phyloP scores from a whole-genome alignment of 2,888 invertebrate species.

The Diachrysia chrysitis region DNA sequence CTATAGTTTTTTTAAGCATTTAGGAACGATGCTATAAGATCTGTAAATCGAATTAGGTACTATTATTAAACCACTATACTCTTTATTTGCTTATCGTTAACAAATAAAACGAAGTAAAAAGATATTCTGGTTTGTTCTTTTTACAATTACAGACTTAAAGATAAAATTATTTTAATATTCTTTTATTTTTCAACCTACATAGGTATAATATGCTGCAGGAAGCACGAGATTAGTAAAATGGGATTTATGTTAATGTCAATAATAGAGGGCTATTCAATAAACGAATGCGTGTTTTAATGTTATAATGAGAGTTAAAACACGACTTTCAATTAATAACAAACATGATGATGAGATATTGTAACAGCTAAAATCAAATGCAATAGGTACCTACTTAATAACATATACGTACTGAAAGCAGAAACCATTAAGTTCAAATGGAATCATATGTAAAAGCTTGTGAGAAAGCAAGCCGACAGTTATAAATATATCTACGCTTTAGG shows the following conservation, averaged over 20 bases:
- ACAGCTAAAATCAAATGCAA: constrained; percentile 3
- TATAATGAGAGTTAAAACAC: constrained; percentile 26
- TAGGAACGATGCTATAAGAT: too few species aligned
- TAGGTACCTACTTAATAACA: constrained; percentile 6
- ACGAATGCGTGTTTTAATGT: constrained; percentile 37
- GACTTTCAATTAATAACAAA: constrained; percentile 30
- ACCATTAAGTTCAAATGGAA: constrained; percentile 13
- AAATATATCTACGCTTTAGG: constrained; percentile 32
- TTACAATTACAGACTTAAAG: not conserved
- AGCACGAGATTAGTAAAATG: not conserved
- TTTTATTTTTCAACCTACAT: not conserved
- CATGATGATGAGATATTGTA: constrained; percentile 15
- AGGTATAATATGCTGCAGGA: not conserved
- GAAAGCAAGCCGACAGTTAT: constrained; percentile 39
- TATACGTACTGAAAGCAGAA: constrained; percentile 11
- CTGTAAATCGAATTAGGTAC: too few species aligned
- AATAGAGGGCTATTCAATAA: constrained; percentile 30
- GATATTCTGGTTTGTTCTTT: too few species aligned
- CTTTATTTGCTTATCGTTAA: too few species aligned
- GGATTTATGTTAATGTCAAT: not conserved
- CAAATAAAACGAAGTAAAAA: too few species aligned
- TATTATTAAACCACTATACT: too few species aligned
- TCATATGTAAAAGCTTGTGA: constrained; percentile 9
- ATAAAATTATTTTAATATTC: not conserved
- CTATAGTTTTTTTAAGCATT: too few species aligned